Evolutionary conservation across 2,797 vertebrate genomes (phyloP), one percentile per base, ranked within the genome.

Genomic region (Notolepis coatsorum): DNA sequence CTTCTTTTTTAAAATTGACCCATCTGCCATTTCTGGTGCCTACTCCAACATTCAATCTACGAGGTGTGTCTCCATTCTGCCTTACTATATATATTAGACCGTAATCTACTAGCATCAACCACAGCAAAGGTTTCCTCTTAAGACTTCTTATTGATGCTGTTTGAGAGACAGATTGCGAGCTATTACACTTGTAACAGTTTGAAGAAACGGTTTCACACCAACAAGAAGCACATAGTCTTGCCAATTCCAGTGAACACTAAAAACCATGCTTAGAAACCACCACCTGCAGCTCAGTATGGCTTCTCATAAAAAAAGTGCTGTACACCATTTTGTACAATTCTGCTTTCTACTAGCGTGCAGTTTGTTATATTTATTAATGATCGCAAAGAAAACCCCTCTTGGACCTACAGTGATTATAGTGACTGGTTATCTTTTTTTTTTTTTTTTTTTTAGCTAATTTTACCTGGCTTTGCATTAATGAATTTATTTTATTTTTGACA

Each of bases 231-330:
- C 82, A 82, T 71, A 37, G 30, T 37, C 18, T 33, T 30, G 59
- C 73, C 81, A 80, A 79, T 70, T 69, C 75, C 74, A 79, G 80
- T 78, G 64, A 89, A 91, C 86, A 90, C 86, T 89, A 89, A 85
- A 63, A 27, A n/a, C 35, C 71, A 69, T 59, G 80, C 82, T 74
- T 65, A 55, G 30, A 53, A 57, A 65, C 75, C 57, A 61, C 42
- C 51, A 52, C 56, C 20, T 64, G 31, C 65, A 74, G 64, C 73
- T 38, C 65, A 42, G 53, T 48, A 55, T 20, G 17, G 75, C 70
- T 74, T 72, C 61, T 68, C n/a, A n/a, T 70, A 62, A 50, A 68
- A 31, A 64, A 37, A 76, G 37, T 68, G 68, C 75, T 70, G 52
- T 45, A 52, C 67, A 58, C 65, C 68, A 76, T 59, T 84, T 77